A percentile compares a stretch with the other conserved stretches of the same genome.
Evolutionary conservation across 2,113 vertebrate genomes (phyloP).

Genomic region (Siniperca knerii): DNA sequence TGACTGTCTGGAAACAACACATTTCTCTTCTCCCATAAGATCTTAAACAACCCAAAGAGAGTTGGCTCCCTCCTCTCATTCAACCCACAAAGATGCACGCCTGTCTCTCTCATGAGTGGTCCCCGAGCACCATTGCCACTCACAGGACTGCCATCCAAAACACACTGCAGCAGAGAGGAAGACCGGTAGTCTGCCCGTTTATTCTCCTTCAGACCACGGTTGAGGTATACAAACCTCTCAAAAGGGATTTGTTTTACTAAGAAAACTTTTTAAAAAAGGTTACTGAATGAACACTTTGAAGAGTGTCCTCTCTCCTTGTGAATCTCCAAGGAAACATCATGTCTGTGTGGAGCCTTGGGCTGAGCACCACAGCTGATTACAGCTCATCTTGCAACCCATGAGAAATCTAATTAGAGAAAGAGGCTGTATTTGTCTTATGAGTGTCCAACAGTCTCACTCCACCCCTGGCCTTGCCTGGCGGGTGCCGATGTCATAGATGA

Average conservation of each 20-base stretch:
- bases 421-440: constrained; percentile 69
- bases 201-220: constrained; percentile 21
- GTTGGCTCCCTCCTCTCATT: constrained; percentile 68
- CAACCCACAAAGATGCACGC: constrained; percentile 76
- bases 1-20: constrained; percentile 81
- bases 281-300: constrained; percentile 2
- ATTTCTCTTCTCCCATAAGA: constrained; percentile 79
- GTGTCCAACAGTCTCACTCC: constrained; percentile 49
- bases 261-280: constrained; percentile 8
- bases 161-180: constrained; percentile 57
- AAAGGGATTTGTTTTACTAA: constrained; percentile 4
- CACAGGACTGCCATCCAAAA: constrained; percentile 67
- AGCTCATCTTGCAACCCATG: constrained; percentile 57
- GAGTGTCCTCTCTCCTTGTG: constrained; percentile 26
- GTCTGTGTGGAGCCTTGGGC: constrained; percentile 33
- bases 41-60: constrained; percentile 75
- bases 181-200: constrained; percentile 46
- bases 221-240: constrained; percentile 16
- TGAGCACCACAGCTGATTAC: constrained; percentile 63
- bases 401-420: constrained; percentile 74
- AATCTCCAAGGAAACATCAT: constrained; percentile 43
- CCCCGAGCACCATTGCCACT: constrained; percentile 62
- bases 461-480: constrained; percentile 23
- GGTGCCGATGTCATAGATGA: constrained; percentile 19
- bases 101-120: constrained; percentile 68